Conservation (phyloP, 2,888 invertebrate species). For the Erynnis tages region DNA sequence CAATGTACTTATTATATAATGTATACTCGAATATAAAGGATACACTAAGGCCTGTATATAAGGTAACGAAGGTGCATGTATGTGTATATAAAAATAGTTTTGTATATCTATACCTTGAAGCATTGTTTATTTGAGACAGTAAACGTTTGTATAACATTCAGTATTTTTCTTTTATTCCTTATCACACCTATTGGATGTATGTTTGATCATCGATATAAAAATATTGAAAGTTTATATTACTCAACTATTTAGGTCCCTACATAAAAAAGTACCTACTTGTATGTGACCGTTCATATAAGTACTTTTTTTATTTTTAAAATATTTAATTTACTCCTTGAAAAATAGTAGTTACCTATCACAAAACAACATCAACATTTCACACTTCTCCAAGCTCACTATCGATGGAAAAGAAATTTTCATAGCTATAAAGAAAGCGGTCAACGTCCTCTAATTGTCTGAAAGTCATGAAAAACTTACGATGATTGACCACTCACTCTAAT, state of each 20-base stretch:
- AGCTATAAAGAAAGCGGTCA: conserved; percentile 31
- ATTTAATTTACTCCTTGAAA: too few species aligned
- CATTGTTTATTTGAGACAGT: conserved; percentile 36
- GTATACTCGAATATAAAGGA: conserved; percentile 14
- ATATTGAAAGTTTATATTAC: too few species aligned
- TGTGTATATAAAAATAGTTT: conserved; percentile 9
- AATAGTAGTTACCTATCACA: too few species aligned
- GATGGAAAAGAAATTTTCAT: conserved; percentile 11
- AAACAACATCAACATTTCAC: neutral
- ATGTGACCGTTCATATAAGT: too few species aligned
- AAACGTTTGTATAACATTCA: conserved; percentile 56
- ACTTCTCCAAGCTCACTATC: conserved; percentile 4
- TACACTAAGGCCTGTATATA: conserved; percentile 17
- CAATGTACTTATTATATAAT: conserved; percentile 11
- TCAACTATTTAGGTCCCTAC: too few species aligned
- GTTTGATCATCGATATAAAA: too few species aligned
- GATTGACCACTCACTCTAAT: neutral
- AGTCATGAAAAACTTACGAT: conserved; percentile 20
- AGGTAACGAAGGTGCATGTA: conserved; percentile 4
- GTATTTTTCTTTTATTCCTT: conserved; percentile 24
- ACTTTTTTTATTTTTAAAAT: too few species aligned
- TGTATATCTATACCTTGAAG: neutral
- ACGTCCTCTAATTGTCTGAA: conserved; percentile 33
- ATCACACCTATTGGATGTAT: neutral
- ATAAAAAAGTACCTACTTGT: too few species aligned